Percentiles rank a stretch among this genome's conserved stretches.
Conservation (phyloP, 2,888 invertebrate genomes). For the Vesta saturnalis region DNA sequence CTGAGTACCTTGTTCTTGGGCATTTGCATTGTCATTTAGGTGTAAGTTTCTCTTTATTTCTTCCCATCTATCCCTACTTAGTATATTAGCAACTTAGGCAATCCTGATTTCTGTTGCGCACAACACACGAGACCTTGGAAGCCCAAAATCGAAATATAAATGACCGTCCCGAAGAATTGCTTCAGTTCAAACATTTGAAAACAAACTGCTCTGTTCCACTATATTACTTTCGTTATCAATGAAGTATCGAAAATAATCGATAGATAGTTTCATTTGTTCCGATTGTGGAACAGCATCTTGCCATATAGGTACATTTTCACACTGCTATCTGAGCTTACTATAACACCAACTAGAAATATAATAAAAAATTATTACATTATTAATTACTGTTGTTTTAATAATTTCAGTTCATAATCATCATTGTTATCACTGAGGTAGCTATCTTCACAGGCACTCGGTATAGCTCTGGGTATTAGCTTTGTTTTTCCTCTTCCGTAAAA, state of each 20-base stretch:
- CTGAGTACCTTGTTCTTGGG: background rate
- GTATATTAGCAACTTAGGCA: background rate
- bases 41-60: background rate
- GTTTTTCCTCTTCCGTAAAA: no score
- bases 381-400: no score
- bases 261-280: background rate
- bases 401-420: no score
- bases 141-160: background rate
- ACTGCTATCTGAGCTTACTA: no score
- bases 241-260: background rate
- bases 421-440: no score
- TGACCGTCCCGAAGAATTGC: background rate
- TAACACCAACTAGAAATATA: no score
- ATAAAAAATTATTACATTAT: no score
- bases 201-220: no score
- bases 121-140: background rate
- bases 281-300: background rate
- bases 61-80: background rate
- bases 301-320: no score
- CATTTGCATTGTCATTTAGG: background rate
- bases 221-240: background rate
- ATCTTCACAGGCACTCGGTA: no score
- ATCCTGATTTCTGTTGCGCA: background rate
- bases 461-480: no score
- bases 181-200: background rate